Evolutionary conservation across 2,113 vertebrate genomes (phyloP).

Genomic region (Alligator mississippiensis): DNA sequence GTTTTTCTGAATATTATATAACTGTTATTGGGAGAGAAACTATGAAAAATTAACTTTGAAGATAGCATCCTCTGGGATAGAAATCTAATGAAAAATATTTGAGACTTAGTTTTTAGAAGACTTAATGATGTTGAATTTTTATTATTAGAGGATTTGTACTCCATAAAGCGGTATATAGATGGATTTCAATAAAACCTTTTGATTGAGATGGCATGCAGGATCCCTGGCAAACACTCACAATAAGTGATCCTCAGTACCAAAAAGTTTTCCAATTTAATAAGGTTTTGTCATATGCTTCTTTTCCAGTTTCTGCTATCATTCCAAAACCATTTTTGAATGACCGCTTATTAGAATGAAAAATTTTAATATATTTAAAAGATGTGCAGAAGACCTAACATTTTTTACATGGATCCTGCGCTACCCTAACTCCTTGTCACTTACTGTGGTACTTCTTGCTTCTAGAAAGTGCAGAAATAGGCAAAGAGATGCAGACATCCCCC

Average conservation of each 20-base stretch:
- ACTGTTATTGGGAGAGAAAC: not conserved
- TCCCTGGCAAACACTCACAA: not conserved
- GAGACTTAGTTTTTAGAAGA: not conserved
- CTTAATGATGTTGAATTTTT: not conserved
- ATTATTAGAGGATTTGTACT: not conserved
- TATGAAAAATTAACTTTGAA: not conserved
- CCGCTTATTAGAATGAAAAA: not conserved
- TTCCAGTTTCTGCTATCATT: not conserved
- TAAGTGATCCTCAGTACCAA: not conserved
- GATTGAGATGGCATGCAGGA: not conserved
- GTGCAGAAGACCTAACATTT: not conserved
- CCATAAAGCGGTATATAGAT: not conserved
- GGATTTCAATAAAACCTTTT: not conserved
- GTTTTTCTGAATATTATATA: not conserved
- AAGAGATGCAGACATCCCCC: not conserved
- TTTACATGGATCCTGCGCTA: no score
- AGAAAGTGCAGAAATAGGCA: not conserved
- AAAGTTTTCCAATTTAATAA: not conserved
- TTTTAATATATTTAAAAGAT: not conserved
- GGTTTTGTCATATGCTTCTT: not conserved
- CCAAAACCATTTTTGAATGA: not conserved
- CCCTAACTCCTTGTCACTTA: not conserved
- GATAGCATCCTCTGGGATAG: not conserved
- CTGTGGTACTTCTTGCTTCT: not conserved
- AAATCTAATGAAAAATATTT: not conserved